phyloP scores from a whole-genome alignment of 64 coral and sea anemone species.

The Montipora cactus region DNA sequence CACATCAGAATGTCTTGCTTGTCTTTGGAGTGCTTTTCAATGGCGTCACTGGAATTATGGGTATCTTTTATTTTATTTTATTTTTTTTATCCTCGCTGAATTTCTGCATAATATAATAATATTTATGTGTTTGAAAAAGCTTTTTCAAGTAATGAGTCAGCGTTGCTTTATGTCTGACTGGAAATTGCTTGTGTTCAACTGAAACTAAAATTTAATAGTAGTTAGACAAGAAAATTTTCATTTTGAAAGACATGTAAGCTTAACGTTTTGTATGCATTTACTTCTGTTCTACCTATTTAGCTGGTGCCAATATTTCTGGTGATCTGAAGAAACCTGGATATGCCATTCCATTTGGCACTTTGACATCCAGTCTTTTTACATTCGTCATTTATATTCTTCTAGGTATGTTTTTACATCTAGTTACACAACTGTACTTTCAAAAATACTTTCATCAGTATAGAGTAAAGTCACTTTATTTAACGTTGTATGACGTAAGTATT shows the following conservation, averaged over 20 bases:
- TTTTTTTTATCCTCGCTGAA: neutral
- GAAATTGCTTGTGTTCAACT: no score
- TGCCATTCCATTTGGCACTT: conserved; percentile 91
- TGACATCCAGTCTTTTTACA: conserved; percentile 75
- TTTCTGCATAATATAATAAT: no score
- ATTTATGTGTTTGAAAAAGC: no score
- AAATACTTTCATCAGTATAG: no score
- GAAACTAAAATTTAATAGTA: no score
- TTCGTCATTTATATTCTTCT: conserved; percentile 88
- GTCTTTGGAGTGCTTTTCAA: conserved; percentile 89
- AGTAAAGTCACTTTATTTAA: no score
- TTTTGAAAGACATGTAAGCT: no score
- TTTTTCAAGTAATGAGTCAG: no score
- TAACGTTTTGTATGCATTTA: neutral
- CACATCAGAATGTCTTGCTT: neutral
- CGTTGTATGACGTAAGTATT: no score
- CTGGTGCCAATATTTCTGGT: conserved; percentile 97
- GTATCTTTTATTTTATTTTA: neutral
- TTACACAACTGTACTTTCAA: neutral
- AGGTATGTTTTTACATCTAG: conserved; percentile 55
- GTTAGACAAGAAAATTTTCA: no score
- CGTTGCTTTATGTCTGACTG: no score
- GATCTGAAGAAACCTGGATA: conserved; percentile 91
- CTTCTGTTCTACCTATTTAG: conserved; percentile 41
- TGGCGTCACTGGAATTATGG: conserved; percentile 90